Base-by-base conservation (phyloP, 2,888 invertebrate species). In the Cylloceria caligata region DNA sequence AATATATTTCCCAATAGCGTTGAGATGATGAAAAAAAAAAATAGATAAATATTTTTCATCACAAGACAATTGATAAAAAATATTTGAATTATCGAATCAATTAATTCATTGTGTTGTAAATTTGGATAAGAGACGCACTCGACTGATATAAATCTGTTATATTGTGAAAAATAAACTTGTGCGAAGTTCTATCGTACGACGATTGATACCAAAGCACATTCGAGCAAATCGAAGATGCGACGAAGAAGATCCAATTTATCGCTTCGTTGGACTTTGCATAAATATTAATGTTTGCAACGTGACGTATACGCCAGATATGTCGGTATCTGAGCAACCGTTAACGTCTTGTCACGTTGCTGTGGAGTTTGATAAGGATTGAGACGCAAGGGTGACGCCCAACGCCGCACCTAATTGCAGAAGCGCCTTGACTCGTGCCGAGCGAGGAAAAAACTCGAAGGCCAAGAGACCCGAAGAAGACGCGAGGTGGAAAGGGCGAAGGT, bases 361-460 rank as follows among this genome's bases (percentile, higher is more conserved):
- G 55, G 49, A 45, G 36, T 65, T 81, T 81, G 68, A 74, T 74
- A 27, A 64, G 67, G 76, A 57, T 74, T 78, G 64, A 36, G 69
- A 34, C 27, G 68, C 45, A 64, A 47, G 57, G 64, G 64, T 64
- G 73, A 77, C 64, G 77, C 68, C 73, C 81, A 77, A 77, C 81
- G 73, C 74, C 77, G 69, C 57, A 78, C 68, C 81, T 81, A 81
- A 81, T 81, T 81, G 81, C 62, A 42, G 42, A 69, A 67, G 39
- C 55, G 55, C 62, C 55, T 64, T 24, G 67, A 27, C 77, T 39
- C 39, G 42, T 9, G 60, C 19, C 24, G 30, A 19, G 16, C 60
- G 27, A 60, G 57, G 47, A 52, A 47, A 67, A 60, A 80, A 30
- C 45, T 69, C 55, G 55, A 52, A 45, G 45, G 64, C 39, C 16